Base-by-base conservation (phyloP, 2,888 invertebrate genomes). In the Melieria picta region DNA sequence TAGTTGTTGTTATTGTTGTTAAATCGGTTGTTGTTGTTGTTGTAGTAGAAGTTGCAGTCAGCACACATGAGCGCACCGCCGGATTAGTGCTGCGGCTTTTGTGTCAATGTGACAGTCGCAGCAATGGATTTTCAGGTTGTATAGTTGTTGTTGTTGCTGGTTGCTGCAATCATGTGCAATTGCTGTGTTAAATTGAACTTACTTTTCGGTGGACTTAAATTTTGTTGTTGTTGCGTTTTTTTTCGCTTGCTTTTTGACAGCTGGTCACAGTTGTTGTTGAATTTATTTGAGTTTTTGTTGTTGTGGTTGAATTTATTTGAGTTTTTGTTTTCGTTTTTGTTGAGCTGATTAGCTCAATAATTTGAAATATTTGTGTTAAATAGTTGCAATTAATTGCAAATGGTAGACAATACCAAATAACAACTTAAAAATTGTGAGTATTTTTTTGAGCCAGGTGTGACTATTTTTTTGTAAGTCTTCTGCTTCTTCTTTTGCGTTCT, bases 311-410 rank as follows among this genome's bases (percentile, higher is more conserved):
- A 13, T 52, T 52, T 11, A 13, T 13, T 9, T 5, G 52, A n/a
- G 52, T 7, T 52, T 52, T 6, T 52, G 52, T 13, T 52, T 7
- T 5, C 1, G 9, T 13, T 5, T 1, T 13, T 52, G 10, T 13
- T 52, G 52, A n/a, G 52, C 52, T 52, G 82, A 80, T 80, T 80
- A 80, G 80, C 73, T 13, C 7, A 58, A 42, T 30, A 58, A 58
- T 58, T 58, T 42, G 58, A 30, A 58, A 81, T 81, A 80, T 80
- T 80, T 80, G 82, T 81, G 80, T 82, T 81, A 80, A 82, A 80
- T 82, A 76, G 76, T 78, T 77, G 72, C 75, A 81, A 81, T 82
- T 81, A 81, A 82, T 81, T 80, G 80, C 79, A 80, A 74, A 52
- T 52, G 52, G 52, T 52, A 52, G 9, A 30, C 52, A 13, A 52